phyloP scores from a whole-genome alignment of 2,797 vertebrate species.

The Avahi laniger region DNA sequence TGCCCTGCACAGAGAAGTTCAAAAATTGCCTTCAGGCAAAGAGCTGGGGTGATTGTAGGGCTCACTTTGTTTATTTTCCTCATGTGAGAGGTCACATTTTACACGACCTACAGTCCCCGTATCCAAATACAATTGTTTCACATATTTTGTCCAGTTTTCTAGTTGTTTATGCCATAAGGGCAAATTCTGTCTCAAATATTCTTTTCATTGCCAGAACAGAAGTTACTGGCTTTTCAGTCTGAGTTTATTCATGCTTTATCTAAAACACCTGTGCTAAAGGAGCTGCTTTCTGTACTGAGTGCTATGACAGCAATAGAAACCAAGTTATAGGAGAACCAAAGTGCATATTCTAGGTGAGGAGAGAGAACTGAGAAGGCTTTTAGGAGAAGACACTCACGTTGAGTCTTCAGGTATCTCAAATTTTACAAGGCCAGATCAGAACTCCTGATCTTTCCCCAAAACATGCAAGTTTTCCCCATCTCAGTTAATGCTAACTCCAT shows the following conservation, averaged over 20 bases:
- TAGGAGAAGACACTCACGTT: not conserved
- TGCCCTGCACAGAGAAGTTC: not conserved
- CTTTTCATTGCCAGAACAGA: not conserved
- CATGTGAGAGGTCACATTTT: not conserved
- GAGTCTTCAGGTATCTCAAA: not conserved
- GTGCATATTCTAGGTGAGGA: not conserved
- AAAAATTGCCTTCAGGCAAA: not conserved
- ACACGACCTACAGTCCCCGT: not conserved
- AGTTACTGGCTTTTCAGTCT: not conserved
- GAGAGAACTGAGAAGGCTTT: not conserved
- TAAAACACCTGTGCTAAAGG: not conserved
- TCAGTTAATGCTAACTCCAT: not conserved
- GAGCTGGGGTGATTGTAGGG: not conserved
- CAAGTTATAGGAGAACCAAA: not conserved
- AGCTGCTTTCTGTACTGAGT: not conserved
- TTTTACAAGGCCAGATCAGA: not conserved
- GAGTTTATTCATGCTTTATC: not conserved
- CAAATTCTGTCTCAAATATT: not conserved
- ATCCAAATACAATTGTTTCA: not conserved
- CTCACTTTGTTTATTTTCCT: not conserved
- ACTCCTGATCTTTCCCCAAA: not conserved
- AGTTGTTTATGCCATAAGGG: not conserved
- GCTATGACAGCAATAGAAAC: not conserved
- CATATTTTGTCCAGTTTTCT: not conserved
- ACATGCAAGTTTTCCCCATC: not conserved